Conservation (phyloP, 2,797 vertebrate genomes). For the Etheostoma perlongum region DNA sequence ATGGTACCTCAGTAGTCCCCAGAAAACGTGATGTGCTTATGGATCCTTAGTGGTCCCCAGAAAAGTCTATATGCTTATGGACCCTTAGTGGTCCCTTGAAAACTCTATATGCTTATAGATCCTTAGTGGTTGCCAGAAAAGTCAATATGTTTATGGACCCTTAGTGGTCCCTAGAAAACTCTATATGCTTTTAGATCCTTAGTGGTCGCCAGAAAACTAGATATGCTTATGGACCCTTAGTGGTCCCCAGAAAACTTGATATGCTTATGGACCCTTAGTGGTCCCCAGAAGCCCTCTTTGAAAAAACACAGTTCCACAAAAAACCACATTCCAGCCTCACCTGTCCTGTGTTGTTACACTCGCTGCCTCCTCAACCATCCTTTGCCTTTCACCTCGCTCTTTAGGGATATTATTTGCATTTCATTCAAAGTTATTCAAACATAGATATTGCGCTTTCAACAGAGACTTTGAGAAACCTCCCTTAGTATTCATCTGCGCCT, state of each 20-base stretch:
- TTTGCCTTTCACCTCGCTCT: conserved; percentile 14
- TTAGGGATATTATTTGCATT: conserved; percentile 56
- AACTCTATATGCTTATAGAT: not conserved
- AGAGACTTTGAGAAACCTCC: conserved; percentile 40
- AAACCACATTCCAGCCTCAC: conserved; percentile 10
- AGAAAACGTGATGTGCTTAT: not conserved
- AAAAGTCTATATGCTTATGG: not conserved
- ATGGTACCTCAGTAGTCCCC: not conserved
- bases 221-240: not conserved
- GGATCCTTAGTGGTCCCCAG: not conserved
- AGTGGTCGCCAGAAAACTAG: not conserved
- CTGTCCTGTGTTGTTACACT: conserved; percentile 10
- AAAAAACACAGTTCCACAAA: not conserved
- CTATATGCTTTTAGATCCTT: not conserved
- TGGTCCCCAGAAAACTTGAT: too few species aligned
- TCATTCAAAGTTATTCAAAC: conserved; percentile 70
- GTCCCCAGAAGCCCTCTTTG: not conserved
- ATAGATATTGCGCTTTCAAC: conserved; percentile 22
- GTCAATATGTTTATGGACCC: not conserved
- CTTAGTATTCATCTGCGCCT: conserved; percentile 57
- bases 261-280: not conserved
- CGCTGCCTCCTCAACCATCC: conserved; percentile 19
- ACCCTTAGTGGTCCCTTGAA: not conserved
- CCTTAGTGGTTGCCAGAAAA: not conserved
- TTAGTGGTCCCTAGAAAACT: too few species aligned